A percentile compares a stretch with the other conserved stretches of the same genome.
phyloP scores from a whole-genome alignment of 2,797 vertebrate genomes.

The Anas bahamensis region DNA sequence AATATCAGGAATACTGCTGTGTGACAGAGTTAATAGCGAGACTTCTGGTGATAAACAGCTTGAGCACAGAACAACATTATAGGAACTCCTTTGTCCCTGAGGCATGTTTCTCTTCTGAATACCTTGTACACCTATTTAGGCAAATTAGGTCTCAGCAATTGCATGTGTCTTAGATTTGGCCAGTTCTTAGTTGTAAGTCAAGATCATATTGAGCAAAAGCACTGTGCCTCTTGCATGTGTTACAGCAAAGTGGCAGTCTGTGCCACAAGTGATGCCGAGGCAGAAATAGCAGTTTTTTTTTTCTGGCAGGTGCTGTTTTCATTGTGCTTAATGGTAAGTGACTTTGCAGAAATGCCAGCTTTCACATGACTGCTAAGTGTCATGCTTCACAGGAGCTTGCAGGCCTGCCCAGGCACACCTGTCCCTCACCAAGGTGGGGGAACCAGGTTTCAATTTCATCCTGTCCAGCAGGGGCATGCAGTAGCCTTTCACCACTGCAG shows the following conservation, averaged over 20 bases:
- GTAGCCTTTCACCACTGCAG: not conserved
- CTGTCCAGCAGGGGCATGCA: not conserved
- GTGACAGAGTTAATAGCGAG: too few species aligned
- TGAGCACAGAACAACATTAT: too few species aligned
- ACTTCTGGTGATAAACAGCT: not conserved
- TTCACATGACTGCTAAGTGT: not conserved
- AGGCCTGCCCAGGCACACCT: not conserved
- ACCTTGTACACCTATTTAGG: not conserved
- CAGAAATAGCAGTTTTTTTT: not conserved
- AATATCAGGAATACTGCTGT: not conserved
- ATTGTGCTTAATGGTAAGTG: not conserved
- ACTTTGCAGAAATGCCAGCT: not conserved
- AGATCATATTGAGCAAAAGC: not conserved
- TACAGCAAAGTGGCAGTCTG: not conserved
- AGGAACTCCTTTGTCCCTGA: not conserved
- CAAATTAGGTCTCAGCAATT: not conserved
- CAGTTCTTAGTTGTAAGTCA: not conserved
- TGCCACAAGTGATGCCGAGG: too few species aligned
- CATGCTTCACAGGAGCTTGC: too few species aligned
- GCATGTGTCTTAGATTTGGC: not conserved
- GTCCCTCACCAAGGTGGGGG: fast-evolving
- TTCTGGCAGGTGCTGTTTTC: not conserved
- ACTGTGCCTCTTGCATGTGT: fast-evolving
- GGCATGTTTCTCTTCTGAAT: not conserved
- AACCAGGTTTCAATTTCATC: not conserved